Evolutionary conservation across 2,113 vertebrate genomes (phyloP).

Genomic region (Sclerurus mexicanus): DNA sequence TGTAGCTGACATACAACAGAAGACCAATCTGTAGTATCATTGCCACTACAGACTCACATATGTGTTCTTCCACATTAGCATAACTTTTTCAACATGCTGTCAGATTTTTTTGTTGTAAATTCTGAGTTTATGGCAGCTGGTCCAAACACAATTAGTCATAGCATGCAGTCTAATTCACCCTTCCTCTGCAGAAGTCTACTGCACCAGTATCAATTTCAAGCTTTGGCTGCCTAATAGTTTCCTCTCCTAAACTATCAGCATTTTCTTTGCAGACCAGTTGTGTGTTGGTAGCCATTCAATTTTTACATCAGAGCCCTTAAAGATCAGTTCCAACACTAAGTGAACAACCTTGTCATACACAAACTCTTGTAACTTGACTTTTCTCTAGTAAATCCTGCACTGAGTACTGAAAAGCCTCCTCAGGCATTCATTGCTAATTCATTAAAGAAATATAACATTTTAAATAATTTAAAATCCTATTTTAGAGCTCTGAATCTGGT

Average conservation of each 20-base stretch:
- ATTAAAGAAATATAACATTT: conserved; percentile 43
- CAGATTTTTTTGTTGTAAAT: conserved; percentile 8
- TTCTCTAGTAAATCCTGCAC: neutral
- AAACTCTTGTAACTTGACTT: neutral
- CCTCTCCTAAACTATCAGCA: neutral
- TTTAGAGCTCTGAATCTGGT: neutral
- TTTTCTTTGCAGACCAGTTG: neutral
- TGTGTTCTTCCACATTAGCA: conserved; percentile 7
- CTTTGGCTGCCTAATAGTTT: conserved; percentile 34
- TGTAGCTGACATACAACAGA: conserved; percentile 4
- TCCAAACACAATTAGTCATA: neutral
- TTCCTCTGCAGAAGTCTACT: neutral
- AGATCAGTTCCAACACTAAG: neutral
- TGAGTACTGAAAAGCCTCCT: conserved; percentile 24
- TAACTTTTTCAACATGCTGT: conserved; percentile 12
- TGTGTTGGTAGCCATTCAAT: neutral
- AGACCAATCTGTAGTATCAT: conserved; percentile 16
- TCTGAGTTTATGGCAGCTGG: conserved; percentile 30
- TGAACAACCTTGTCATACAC: neutral
- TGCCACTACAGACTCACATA: neutral
- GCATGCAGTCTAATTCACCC: neutral
- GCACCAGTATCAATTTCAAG: conserved; percentile 25
- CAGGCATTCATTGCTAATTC: conserved; percentile 7
- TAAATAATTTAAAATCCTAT: conserved; percentile 44
- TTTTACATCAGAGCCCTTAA: conserved; percentile 24